Conservation (phyloP, 2,113 vertebrate species). For the Marmota flaviventris region DNA sequence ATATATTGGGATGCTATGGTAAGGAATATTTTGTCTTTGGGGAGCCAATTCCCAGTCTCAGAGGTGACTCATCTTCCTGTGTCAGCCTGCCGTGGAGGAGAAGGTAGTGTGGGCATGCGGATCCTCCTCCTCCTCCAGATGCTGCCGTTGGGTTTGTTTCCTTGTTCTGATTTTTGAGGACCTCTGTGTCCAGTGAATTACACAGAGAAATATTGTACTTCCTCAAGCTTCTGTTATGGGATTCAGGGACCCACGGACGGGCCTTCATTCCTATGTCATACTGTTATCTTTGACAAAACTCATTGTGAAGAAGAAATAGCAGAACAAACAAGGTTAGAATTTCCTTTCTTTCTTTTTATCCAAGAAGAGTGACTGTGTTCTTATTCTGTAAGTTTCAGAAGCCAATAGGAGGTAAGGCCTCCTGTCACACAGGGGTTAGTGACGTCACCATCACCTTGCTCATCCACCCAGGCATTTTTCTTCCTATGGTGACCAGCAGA, state of each 20-base stretch:
- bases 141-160: accelerated
- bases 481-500: constrained; percentile 78
- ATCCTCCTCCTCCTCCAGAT: accelerated
- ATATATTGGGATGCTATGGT: background rate
- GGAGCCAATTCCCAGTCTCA: background rate
- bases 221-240: background rate
- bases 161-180: no score
- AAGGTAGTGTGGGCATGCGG: accelerated
- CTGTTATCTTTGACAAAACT: background rate
- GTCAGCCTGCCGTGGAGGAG: accelerated
- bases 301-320: background rate
- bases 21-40: background rate
- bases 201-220: no score
- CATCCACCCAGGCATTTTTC: background rate
- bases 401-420: background rate
- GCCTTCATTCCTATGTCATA: background rate
- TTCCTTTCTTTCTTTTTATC: background rate
- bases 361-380: accelerated
- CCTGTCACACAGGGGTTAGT: accelerated
- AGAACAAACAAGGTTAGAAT: background rate
- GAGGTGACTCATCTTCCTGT: background rate
- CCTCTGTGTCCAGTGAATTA: background rate
- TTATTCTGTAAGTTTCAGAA: background rate
- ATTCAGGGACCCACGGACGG: background rate
- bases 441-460: constrained; percentile 83